Base-by-base conservation (phyloP, 1,140 invertebrate genomes). In the Heliconius nattereri region DNA sequence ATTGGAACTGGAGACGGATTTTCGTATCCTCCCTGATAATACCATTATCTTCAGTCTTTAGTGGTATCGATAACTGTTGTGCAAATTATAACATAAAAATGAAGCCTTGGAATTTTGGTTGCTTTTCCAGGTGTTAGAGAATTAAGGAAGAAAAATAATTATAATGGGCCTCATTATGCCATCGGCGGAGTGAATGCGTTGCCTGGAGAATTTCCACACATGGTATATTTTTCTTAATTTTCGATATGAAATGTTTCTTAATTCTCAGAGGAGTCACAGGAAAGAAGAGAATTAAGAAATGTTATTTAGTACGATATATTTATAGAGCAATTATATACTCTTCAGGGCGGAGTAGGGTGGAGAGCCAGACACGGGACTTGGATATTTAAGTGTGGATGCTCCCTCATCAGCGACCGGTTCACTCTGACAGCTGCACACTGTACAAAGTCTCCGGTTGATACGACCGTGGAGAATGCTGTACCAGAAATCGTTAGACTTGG, bases 371-470 rank as follows among this genome's bases (percentile, higher is more conserved):
- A 73, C 3, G 84, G 84, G 2, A 78, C 77, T 9, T 90, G 86
- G 86, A 71, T 87, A 26, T 90, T 90, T 37, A 87, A 84, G 60
- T 91, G 90, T 75, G 90, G 87, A 26, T 84, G 86, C 40, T 80
- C 89, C 3, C 81, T 91, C 0, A 88, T 91, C 66, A 91, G 90
- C 37, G 19, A 75, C 0, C 90, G 85, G 66, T 90, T 81, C 49
- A 66, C 89, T 2, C 70, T 91, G 16, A 90, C 89, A 2, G 89
- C 89, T 7, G 89, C 88, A 7, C 89, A 91, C 52, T 90, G 90
- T 29, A 82, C 86, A 1, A 84, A 29, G 11, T 83, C 86, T 0
- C 23, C 71, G 7, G 19, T 57, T 8, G 85, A 88, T 23, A 71
- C 84, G 2, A 81, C 70, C 6, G 40, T 89, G 5, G 74, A 60